Conservation (phyloP, 2,888 invertebrate species). For the Cyclophora punctaria region DNA sequence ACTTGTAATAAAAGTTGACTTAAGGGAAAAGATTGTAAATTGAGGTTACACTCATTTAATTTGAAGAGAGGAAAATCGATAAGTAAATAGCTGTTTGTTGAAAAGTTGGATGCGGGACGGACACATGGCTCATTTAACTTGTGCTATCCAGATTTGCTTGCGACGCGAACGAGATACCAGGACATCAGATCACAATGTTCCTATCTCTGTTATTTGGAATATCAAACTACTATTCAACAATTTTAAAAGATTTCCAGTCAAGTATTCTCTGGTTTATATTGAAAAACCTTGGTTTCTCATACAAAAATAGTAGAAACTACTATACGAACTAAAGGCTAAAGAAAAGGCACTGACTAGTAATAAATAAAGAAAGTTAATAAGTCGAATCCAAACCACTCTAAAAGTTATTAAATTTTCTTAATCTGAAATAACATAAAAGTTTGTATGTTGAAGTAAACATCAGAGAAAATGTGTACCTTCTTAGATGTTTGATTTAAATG, state of each 20-base stretch:
- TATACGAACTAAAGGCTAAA: too few relatives aligned
- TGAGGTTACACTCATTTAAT: constrained; percentile 35
- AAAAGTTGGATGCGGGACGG: constrained; percentile 41
- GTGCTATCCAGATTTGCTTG: constrained; percentile 55
- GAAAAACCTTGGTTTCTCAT: too few relatives aligned
- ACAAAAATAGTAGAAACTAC: too few relatives aligned
- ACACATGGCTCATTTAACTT: constrained; percentile 58
- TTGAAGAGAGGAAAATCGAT: constrained; percentile 37
- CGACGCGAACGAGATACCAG: constrained; percentile 36
- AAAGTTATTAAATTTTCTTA: background rate
- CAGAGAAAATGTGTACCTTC: constrained; percentile 12
- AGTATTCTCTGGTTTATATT: too few relatives aligned
- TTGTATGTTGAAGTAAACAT: too few relatives aligned
- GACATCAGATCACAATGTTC: constrained; percentile 36
- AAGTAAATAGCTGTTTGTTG: constrained; percentile 36
- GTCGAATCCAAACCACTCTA: too few relatives aligned
- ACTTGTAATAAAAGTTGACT: constrained; percentile 18
- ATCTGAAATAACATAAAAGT: too few relatives aligned
- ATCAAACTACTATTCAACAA: too few relatives aligned
- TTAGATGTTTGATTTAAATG: constrained; percentile 42
- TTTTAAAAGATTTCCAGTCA: too few relatives aligned
- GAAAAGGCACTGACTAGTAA: too few relatives aligned
- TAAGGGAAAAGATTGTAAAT: constrained; percentile 26
- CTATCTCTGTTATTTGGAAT: too few relatives aligned
- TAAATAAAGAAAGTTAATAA: too few relatives aligned